phyloP scores from a whole-genome alignment of 2,888 invertebrate genomes.

The Phaonia tiefii region DNA sequence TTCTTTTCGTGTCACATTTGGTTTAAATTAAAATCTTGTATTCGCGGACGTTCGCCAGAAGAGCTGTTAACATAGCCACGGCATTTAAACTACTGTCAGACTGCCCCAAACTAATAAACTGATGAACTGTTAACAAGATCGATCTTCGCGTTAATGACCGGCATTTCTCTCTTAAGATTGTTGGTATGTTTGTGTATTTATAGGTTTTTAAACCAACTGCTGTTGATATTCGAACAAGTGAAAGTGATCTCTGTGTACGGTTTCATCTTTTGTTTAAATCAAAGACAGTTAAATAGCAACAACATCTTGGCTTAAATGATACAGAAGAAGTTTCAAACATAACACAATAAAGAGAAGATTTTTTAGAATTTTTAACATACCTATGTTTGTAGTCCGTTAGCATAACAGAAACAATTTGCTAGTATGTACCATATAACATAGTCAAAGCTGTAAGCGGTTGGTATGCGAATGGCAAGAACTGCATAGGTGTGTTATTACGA shows the following conservation, averaged over 20 bases:
- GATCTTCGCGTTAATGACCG: conserved; percentile 3
- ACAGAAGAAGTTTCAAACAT: no score
- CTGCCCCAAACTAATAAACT: background rate
- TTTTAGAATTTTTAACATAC: no score
- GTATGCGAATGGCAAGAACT: no score
- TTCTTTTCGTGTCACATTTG: background rate
- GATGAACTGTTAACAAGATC: background rate
- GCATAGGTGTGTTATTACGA: no score
- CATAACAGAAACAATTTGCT: no score
- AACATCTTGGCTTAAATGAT: no score
- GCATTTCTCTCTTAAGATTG: background rate
- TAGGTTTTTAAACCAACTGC: background rate
- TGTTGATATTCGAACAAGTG: conserved; percentile 49
- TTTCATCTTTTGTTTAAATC: no score
- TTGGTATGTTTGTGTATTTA: background rate
- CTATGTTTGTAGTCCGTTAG: no score
- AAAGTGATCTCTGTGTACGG: conserved; percentile 49
- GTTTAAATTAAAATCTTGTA: background rate
- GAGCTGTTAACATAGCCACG: conserved; percentile 65
- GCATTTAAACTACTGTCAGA: conserved; percentile 54
- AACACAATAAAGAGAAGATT: no score
- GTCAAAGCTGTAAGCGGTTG: no score
- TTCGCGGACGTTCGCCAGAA: background rate
- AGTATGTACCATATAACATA: no score
- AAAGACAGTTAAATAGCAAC: no score